Conservation (phyloP, 2,888 invertebrate species). For the Drosophila recens region DNA sequence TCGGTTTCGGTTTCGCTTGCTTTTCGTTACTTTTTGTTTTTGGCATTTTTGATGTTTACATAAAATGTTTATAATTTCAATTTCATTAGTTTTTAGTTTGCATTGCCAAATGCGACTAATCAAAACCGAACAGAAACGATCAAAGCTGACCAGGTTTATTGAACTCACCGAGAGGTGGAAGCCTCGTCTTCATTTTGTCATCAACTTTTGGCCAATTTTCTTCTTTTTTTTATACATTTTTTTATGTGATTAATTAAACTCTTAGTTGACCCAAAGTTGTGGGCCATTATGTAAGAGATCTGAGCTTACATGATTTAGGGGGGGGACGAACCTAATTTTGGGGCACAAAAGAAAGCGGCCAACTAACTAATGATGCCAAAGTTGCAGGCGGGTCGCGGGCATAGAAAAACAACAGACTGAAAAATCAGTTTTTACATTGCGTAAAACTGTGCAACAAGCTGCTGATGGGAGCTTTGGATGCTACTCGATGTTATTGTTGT, state of each 20-base stretch:
- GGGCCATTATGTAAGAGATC: slow-evolving; percentile 56
- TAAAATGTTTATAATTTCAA: slow-evolving; percentile 80
- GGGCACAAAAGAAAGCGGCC: slow-evolving; percentile 72
- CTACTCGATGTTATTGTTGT: slow-evolving; percentile 24
- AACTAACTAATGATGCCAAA: slow-evolving; percentile 70
- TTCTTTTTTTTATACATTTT: slow-evolving; percentile 27
- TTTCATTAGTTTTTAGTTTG: slow-evolving; percentile 66
- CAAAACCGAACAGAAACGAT: slow-evolving; percentile 28
- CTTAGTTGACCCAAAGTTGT: slow-evolving; percentile 64
- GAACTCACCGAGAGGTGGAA: slow-evolving; percentile 52
- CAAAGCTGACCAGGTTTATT: slow-evolving; percentile 53
- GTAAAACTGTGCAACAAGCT: slow-evolving; percentile 68
- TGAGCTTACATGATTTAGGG: slow-evolving; percentile 67
- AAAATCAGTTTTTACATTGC: slow-evolving; percentile 59
- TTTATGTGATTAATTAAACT: slow-evolving; percentile 71
- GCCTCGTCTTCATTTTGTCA: slow-evolving; percentile 44
- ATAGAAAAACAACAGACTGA: slow-evolving; percentile 25
- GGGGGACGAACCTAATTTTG: slow-evolving; percentile 24
- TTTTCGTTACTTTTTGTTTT: slow-evolving; percentile 27
- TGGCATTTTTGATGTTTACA: slow-evolving; percentile 60
- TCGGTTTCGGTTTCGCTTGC: slow-evolving; percentile 37
- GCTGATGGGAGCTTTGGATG: slow-evolving; percentile 58
- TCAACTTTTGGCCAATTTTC: slow-evolving; percentile 55
- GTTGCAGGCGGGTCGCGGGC: slow-evolving; percentile 43
- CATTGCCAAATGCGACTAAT: slow-evolving; percentile 65